These are phyloP conservation scores for Chanos chanos DNA, from an alignment of 2,797 vertebrate genomes.

Conservation along the genomic window DNA sequence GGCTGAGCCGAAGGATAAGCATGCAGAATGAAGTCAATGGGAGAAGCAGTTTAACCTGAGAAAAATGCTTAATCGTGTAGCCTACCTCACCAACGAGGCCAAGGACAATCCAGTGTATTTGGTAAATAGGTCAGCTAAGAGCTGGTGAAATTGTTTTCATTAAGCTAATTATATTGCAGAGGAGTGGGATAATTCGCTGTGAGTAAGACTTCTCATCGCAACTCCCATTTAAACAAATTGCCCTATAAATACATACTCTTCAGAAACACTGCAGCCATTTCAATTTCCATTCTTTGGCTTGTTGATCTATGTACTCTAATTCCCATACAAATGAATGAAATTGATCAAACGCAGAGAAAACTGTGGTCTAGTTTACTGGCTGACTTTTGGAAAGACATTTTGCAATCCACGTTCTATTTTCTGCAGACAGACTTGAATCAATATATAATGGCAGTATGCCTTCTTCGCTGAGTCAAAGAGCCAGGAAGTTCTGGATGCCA, in stretches of 20 bases:
- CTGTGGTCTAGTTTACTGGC: not conserved
- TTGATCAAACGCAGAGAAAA: not conserved
- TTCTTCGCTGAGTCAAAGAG: too few relatives aligned
- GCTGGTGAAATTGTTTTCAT: conserved; percentile 26
- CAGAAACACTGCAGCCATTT: not conserved
- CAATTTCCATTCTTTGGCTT: not conserved
- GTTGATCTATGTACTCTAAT: too few relatives aligned
- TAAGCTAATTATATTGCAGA: conserved; percentile 5
- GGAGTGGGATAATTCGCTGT: not conserved
- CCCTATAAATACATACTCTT: not conserved
- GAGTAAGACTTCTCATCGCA: not conserved
- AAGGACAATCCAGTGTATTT: conserved; percentile 15
- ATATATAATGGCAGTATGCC: too few relatives aligned
- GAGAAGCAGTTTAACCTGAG: conserved; percentile 28
- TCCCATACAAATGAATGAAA: not conserved
- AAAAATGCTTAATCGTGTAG: conserved; percentile 30
- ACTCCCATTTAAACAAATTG: not conserved
- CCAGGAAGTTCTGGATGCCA: too few relatives aligned
- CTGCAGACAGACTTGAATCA: too few relatives aligned
- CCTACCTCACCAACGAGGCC: conserved; percentile 9
- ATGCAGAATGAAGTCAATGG: conserved; percentile 18
- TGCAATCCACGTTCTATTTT: too few relatives aligned
- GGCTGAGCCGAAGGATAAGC: conserved; percentile 21
- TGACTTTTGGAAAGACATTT: not conserved
- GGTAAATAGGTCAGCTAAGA: not conserved